Base-by-base conservation (phyloP, 2,113 vertebrate species). In the Engystomops pustulosus region DNA sequence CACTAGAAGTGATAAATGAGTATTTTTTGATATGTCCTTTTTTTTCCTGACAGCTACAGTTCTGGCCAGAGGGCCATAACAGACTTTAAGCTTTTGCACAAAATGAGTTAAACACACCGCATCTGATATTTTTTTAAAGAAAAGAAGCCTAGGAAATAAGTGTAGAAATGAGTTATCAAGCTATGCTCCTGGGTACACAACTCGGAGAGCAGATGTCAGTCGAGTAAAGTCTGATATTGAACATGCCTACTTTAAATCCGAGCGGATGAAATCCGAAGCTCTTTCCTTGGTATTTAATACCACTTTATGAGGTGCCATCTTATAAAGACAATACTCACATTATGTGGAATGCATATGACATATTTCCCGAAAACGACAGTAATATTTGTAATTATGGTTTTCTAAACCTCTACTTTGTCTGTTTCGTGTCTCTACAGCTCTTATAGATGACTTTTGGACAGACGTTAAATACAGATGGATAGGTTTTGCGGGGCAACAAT, bases 161-260 rank as follows among this genome's bases (percentile, higher is more conserved):
- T 90, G 91, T 92, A 93, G 94, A 95, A 94, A 95, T 94, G 88
- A 94, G 94, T 94, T 94, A 95, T 95, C 95, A 91, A 91, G 93
- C 92, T 93, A 95, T 94, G 92, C 95, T 95, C 94, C 91, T 91
- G 93, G 95, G 94, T 92, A 93, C 94, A 93, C 91, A 93, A 93
- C 93, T 94, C 93, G 92, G 94, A 95, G 95, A 95, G 95, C 94
- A 94, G 95, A 96, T 95, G 96, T 96, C 94, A 96, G 95, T 98
- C 96, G 97, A 98, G 98, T 97, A 98, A 96, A 95, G 94, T 93
- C 94, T 93, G 93, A 95, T 96, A 95, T 94, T 94, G 93, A 95
- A 95, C 93, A 94, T 91, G 91, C 93, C 93, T 92, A 92, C 90
- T 91, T 93, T 96, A 95, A 96, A 96, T 95, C 94, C 91, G 90